Percentiles rank a stretch among this genome's conserved stretches.
Evolutionary conservation across 2,797 vertebrate genomes (phyloP).

Genomic region (Pelobates cultripes): DNA sequence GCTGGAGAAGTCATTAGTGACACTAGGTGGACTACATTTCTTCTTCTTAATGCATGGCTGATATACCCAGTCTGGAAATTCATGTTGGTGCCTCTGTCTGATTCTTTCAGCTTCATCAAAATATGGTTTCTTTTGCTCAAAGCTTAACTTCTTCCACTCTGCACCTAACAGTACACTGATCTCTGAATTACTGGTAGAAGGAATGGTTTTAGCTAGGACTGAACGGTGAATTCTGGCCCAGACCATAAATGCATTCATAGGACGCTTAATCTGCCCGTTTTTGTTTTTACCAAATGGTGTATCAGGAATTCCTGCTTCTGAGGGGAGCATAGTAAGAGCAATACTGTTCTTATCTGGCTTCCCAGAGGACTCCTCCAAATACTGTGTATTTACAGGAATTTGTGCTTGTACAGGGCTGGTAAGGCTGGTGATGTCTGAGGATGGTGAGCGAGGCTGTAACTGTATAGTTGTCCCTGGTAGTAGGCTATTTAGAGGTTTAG

Average conservation of each 20-base stretch:
- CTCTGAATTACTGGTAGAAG: constrained; percentile 67
- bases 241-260: constrained; percentile 87
- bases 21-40: constrained; percentile 66
- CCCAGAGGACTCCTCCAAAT: constrained; percentile 64
- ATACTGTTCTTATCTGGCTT: constrained; percentile 73
- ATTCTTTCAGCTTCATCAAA: constrained; percentile 79
- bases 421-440: constrained; percentile 61
- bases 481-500: too few species aligned
- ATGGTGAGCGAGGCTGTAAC: background rate
- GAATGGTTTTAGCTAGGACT: constrained; percentile 73
- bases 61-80: constrained; percentile 86
- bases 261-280: constrained; percentile 79
- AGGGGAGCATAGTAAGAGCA: constrained; percentile 75
- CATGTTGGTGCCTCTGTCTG: constrained; percentile 76
- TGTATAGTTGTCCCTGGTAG: too few species aligned
- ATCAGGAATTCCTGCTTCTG: constrained; percentile 76
- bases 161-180: constrained; percentile 78
- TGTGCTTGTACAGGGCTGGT: constrained; percentile 61
- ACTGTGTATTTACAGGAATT: constrained; percentile 54
- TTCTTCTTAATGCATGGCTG: constrained; percentile 75
- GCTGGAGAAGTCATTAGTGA: constrained; percentile 61
- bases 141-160: constrained; percentile 82
- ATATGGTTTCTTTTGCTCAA: constrained; percentile 84
- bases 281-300: constrained; percentile 70
- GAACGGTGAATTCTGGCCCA: constrained; percentile 80